Evolutionary conservation across 2,888 invertebrate genomes (phyloP), one percentile per base, ranked within the genome.

Genomic region (Lasioglossum oenotherae): DNA sequence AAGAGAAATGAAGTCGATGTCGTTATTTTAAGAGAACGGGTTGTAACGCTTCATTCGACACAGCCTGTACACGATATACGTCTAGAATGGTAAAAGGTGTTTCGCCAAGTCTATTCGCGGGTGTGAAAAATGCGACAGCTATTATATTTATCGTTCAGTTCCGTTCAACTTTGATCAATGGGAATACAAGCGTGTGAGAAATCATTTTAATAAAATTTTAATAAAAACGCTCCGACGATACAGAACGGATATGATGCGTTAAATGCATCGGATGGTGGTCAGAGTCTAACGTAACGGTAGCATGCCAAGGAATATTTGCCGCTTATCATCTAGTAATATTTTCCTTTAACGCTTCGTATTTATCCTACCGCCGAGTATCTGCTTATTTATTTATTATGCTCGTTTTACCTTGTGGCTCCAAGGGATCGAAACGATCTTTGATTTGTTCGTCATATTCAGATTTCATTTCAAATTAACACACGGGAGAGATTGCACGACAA

Each of bases 231-330:
- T 64, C 31, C 64, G 35, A 19, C 16, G 76, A 77, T 19, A 44
- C 31, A 27, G 14, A 41, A 4, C 41, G 19, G 35, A 73, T 19
- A 38, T 64, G 60, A 46, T 46, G 69, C 14, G 14, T 83, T 41
- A 8, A 71, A 53, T 5, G 86, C 64, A 64, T 87, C 85, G 81
- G 88, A 92, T 88, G 92, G 92, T 92, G 92, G 92, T 92, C 87
- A 90, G 92, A 92, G 92, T 92, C 81, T 91, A 92, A 92, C 92
- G 92, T 92, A 92, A 92, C 92, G 92, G 92, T 92, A 88, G 88
- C 89, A 91, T 92, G 92, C 88, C 85, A 86, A 85, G 80, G 27
- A 82, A 85, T 87, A 82, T n/a, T n/a, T 80, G 91, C 91, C 91
- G 91, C 90, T 91, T 91, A 81, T 81, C 86, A 71, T 89, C 80